Conservation (phyloP, 1,140 invertebrate genomes). For the Heterodera carotae region DNA sequence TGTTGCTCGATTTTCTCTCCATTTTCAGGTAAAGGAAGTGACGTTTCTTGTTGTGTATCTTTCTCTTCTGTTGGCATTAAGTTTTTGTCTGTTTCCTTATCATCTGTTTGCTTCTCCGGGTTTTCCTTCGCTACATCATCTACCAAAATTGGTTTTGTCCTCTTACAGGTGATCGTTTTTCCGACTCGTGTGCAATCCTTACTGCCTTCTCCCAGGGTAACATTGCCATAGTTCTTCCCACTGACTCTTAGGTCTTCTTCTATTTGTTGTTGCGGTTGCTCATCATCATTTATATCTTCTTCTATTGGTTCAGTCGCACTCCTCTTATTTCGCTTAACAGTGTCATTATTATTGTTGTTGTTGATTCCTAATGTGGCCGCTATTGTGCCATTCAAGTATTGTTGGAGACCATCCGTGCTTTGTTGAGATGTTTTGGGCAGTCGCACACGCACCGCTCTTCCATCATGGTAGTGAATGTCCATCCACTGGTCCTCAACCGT, state of each 20-base stretch:
- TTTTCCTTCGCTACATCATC: no score
- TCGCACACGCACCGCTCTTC: not conserved
- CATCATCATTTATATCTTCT: not conserved
- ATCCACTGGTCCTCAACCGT: not conserved
- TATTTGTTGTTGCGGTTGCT: not conserved
- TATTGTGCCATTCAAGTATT: conserved; percentile 6
- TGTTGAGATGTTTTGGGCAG: conserved; percentile 3
- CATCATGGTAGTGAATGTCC: not conserved
- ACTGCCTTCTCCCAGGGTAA: conserved; percentile 7
- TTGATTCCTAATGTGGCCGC: not conserved
- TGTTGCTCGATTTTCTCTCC: no score
- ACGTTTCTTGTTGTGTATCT: no score
- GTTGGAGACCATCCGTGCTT: conserved; percentile 1
- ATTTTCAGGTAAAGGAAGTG: no score
- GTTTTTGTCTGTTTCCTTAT: no score
- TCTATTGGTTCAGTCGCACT: no score
- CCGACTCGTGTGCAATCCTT: not conserved
- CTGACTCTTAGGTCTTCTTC: not conserved
- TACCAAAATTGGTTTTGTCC: no score
- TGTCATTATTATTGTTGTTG: not conserved
- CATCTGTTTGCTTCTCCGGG: no score
- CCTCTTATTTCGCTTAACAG: not conserved
- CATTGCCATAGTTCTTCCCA: no score
- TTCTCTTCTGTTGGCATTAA: no score
- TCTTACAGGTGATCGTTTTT: no score